phyloP scores from a whole-genome alignment of 2,797 vertebrate species.

The Acestrorhynchus altus region DNA sequence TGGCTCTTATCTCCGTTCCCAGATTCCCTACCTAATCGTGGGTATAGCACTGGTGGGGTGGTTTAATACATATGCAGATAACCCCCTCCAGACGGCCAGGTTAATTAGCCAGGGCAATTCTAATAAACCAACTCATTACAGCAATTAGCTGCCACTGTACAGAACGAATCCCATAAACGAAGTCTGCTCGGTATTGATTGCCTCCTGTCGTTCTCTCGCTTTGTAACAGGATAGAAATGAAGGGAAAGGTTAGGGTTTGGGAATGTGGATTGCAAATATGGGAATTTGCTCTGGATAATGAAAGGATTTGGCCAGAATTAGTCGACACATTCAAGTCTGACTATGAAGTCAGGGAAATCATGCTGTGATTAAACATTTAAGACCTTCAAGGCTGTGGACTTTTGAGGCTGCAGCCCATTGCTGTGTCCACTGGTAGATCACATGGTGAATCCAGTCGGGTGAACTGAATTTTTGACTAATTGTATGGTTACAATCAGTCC shows the following conservation, averaged over 20 bases:
- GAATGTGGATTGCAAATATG: background rate
- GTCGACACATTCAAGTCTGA: background rate
- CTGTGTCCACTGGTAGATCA: no score
- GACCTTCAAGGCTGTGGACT: background rate
- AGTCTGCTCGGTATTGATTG: conserved; percentile 56
- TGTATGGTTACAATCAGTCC: no score
- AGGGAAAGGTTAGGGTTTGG: background rate
- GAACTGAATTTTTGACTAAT: no score
- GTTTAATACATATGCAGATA: conserved; percentile 59
- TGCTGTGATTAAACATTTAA: background rate
- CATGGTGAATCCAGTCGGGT: no score
- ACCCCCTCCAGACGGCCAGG: conserved; percentile 62
- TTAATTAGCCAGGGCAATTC: conserved; percentile 69
- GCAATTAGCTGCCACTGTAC: conserved; percentile 64
- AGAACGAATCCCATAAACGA: conserved; percentile 56
- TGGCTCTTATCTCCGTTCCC: conserved; percentile 44
- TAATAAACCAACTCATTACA: conserved; percentile 71
- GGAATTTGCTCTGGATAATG: background rate
- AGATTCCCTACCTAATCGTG: conserved; percentile 41
- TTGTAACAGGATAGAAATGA: background rate
- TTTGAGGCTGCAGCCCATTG: no score
- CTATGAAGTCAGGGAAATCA: background rate
- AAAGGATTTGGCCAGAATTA: background rate
- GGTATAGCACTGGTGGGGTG: conserved; percentile 42
- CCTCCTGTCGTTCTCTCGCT: conserved; percentile 15